Percentiles rank a stretch among this genome's conserved stretches.
These are phyloP conservation scores for Drosophila mettleri DNA, from an alignment of 2,888 invertebrate genomes.

Conservation along the genomic window DNA sequence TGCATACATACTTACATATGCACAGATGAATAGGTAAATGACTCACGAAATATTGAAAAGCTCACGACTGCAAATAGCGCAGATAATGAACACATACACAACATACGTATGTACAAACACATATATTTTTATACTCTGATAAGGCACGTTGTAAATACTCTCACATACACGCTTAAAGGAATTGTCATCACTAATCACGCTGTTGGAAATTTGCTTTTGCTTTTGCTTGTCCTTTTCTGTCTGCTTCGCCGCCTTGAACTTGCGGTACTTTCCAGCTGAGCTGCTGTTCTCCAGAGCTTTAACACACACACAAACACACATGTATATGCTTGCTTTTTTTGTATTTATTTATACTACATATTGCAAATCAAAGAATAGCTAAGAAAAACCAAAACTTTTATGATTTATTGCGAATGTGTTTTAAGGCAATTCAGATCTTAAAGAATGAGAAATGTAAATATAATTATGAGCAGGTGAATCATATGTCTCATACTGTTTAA, in stretches of 20 bases:
- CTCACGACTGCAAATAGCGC: slow-evolving; percentile 12
- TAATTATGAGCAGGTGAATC: not conserved
- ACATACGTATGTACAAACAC: not conserved
- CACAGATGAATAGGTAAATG: slow-evolving; percentile 39
- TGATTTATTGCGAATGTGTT: not conserved
- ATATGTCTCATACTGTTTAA: not conserved
- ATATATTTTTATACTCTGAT: not conserved
- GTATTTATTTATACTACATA: slow-evolving; percentile 34
- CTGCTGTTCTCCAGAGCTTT: not conserved
- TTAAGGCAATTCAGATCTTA: not conserved
- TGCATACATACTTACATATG: not conserved
- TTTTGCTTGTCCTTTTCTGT: slow-evolving; percentile 29
- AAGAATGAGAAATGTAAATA: not conserved
- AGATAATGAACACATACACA: slow-evolving; percentile 19
- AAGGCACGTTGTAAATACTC: not conserved
- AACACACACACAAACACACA: slow-evolving; percentile 3
- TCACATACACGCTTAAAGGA: not conserved
- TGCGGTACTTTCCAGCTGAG: slow-evolving; percentile 24
- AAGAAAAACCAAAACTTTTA: not conserved
- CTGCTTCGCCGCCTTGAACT: slow-evolving; percentile 61
- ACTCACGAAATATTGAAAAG: slow-evolving; percentile 50
- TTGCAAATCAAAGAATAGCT: slow-evolving; percentile 15
- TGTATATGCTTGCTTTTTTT: not conserved
- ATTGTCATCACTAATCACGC: slow-evolving; percentile 8
- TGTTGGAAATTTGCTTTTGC: slow-evolving; percentile 7